phyloP scores from a whole-genome alignment of 2,113 vertebrate species.

The Struthidea cinerea region DNA sequence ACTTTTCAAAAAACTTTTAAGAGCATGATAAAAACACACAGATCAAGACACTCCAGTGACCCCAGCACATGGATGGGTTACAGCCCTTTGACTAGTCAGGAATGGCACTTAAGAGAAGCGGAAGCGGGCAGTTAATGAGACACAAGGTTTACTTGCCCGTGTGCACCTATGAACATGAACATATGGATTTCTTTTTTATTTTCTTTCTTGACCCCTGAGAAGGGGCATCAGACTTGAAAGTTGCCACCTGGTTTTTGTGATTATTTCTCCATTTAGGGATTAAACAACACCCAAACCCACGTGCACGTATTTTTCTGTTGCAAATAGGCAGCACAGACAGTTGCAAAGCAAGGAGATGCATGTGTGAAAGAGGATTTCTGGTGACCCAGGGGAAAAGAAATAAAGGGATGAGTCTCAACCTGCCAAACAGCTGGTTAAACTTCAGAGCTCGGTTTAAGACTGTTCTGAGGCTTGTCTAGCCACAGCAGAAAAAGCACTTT shows the following conservation, averaged over 20 bases:
- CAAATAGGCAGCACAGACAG: background rate
- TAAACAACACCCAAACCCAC: background rate
- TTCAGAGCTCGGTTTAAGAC: background rate
- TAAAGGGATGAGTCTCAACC: background rate
- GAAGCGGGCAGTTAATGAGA: background rate
- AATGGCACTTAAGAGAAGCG: background rate
- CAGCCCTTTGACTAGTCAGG: background rate
- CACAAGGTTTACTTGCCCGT: background rate
- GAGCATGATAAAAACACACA: background rate
- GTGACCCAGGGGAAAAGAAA: background rate
- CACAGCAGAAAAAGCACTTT: background rate
- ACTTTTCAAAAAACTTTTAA: background rate
- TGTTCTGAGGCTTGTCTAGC: background rate
- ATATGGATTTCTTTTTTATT: background rate
- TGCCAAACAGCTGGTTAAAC: constrained; percentile 48
- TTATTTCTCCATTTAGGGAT: background rate
- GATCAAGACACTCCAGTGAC: background rate
- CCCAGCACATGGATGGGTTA: background rate
- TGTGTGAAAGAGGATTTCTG: constrained; percentile 33
- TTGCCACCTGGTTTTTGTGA: background rate
- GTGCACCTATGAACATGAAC: background rate
- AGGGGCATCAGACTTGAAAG: background rate
- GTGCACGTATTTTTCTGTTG: accelerated
- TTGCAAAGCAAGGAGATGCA: background rate
- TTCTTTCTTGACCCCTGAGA: background rate